Base-by-base conservation (phyloP, 2,797 vertebrate genomes). In the Eulemur albifrons region DNA sequence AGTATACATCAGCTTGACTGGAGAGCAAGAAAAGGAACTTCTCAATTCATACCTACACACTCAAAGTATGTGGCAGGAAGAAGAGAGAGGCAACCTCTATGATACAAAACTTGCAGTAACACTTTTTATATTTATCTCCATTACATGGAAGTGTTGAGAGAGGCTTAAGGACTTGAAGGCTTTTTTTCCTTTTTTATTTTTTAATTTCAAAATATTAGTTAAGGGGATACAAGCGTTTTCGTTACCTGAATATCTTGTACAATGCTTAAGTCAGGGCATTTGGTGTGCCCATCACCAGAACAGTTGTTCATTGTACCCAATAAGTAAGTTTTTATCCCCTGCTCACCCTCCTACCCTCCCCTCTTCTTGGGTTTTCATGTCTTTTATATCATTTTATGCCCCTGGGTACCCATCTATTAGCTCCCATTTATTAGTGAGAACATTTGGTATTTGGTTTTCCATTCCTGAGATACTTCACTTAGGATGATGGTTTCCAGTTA, bases 81-180 rank as follows among this genome's bases (percentile, higher is more conserved):
- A 73, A 77, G 15, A 85, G n/a, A n/a, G 43, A 87, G 50, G 21
- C 1, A 43, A 18, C 4, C 0, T 11, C 52, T 95, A 21, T 54
- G 13, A 69, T 14, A 70, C 7, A 84, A 43, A 92, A 30, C 15
- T 48, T 70, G 30, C 18, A 15, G 17, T 69, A 73, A 52, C 30
- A 43, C 93, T 96, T 94, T 43, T 83, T 87, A 38, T 70, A 95
- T 94, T 94, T 88, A 81, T 94, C 43, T 96, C 5, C 43, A 65
- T 40, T 69, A 40, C 21, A 52, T 43, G 40, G 43, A 50, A 40
- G 65, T 73, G 7, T 79, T 30, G 35, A 77, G 54, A 88, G 76
- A 95, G n/a, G 4, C 17, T 69, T 83, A 82, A 73, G 59, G 18
- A 48, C 57, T 70, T 69, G 40, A 57, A 79, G 81, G 6, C 2